phyloP scores from a whole-genome alignment of 2,888 invertebrate species.

The Caenorhabditis uteleia region DNA sequence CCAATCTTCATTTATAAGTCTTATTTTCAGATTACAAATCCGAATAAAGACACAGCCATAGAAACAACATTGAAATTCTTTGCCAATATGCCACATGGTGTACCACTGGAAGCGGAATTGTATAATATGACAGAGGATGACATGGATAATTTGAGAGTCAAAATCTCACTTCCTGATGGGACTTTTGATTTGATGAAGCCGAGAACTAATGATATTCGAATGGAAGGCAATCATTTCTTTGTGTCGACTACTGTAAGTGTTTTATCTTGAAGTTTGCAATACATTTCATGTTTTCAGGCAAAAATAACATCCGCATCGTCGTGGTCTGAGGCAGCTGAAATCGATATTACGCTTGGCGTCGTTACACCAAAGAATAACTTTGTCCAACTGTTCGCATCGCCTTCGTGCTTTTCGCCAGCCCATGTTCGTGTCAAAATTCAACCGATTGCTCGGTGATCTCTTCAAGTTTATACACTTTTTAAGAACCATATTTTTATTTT shows the following conservation, averaged over 20 bases:
- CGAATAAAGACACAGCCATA: constrained; percentile 48
- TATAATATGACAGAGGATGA: constrained; percentile 51
- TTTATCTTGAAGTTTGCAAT: not conserved
- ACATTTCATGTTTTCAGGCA: constrained; percentile 10
- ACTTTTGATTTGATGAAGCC: constrained; percentile 18
- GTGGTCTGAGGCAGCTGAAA: constrained; percentile 34
- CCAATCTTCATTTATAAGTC: constrained; percentile 1
- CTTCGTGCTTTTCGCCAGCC: constrained; percentile 18
- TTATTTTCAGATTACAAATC: constrained; percentile 44
- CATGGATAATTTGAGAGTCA: constrained; percentile 43
- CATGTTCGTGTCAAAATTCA: constrained; percentile 33
- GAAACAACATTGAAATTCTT: constrained; percentile 54
- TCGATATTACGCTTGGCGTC: constrained; percentile 22
- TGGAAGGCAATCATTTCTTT: not conserved
- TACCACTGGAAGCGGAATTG: constrained; percentile 47
- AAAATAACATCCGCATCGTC: constrained; percentile 15
- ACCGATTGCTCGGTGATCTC: constrained; percentile 21
- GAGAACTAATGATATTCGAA: constrained; percentile 10
- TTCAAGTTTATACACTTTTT: constrained; percentile 3
- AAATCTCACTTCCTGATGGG: constrained; percentile 38
- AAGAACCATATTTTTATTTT: not conserved
- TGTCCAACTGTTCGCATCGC: constrained; percentile 29
- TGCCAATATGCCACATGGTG: constrained; percentile 58
- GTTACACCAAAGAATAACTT: not conserved
- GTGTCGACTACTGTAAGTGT: constrained; percentile 14